phyloP scores from a whole-genome alignment of 2,113 vertebrate species.

The Percina caprodes region DNA sequence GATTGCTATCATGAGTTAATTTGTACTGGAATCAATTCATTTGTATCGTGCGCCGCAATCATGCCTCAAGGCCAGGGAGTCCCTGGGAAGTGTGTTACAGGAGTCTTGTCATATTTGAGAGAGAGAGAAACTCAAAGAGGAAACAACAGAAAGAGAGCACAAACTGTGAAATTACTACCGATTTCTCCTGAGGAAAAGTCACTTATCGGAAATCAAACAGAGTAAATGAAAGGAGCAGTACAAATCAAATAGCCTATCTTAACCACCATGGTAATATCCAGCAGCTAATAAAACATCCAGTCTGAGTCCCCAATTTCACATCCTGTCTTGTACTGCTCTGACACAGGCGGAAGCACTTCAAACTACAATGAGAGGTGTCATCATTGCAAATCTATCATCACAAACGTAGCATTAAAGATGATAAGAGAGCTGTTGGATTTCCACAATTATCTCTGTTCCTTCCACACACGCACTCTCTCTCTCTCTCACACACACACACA shows the following conservation, averaged over 20 bases:
- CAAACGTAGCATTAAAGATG: conserved; percentile 53
- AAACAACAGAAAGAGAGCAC: conserved; percentile 38
- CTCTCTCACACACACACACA: conserved; percentile 5
- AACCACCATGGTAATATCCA: conserved; percentile 65
- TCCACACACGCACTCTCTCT: too few relatives aligned
- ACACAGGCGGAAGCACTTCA: conserved; percentile 47
- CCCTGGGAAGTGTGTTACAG: conserved; percentile 26
- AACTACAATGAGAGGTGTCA: conserved; percentile 62
- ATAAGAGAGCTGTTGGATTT: conserved; percentile 53
- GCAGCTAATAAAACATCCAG: conserved; percentile 65
- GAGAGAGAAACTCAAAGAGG: not conserved
- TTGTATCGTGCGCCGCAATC: conserved; percentile 53
- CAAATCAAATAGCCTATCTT: conserved; percentile 69
- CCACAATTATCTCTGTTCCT: conserved; percentile 34
- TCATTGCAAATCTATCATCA: conserved; percentile 45
- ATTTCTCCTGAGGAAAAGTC: conserved; percentile 63
- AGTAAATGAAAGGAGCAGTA: conserved; percentile 68
- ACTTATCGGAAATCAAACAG: conserved; percentile 72
- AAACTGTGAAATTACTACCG: conserved; percentile 64
- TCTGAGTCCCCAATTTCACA: conserved; percentile 56
- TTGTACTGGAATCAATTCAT: conserved; percentile 76
- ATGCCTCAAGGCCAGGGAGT: conserved; percentile 42
- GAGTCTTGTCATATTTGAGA: conserved; percentile 19
- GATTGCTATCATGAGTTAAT: conserved; percentile 74
- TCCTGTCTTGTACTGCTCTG: conserved; percentile 41